Conservation (phyloP, 2,888 invertebrate genomes). For the Athrips mouffetella region DNA sequence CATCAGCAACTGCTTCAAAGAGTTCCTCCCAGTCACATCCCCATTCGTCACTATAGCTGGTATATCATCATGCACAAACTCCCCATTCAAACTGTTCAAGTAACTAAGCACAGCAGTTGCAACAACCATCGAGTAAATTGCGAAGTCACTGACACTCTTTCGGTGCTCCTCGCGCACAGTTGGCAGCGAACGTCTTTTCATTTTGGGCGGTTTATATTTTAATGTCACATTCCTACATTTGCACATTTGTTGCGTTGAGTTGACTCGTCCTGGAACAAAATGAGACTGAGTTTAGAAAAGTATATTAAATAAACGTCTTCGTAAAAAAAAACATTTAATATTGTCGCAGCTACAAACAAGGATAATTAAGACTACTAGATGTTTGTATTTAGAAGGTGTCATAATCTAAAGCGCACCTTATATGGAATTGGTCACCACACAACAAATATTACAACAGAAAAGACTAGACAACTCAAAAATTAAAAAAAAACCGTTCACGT, state of each 20-base stretch:
- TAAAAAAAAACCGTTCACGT: too few species aligned
- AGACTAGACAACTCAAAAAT: too few species aligned
- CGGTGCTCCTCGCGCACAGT: slow-evolving; percentile 58
- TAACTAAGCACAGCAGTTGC: slow-evolving; percentile 84
- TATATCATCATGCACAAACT: slow-evolving; percentile 93
- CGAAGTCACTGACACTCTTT: slow-evolving; percentile 62
- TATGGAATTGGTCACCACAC: too few species aligned
- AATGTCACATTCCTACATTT: slow-evolving; percentile 66
- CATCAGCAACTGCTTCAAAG: slow-evolving; percentile 81
- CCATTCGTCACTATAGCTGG: slow-evolving; percentile 89
- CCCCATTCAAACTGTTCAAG: slow-evolving; percentile 85
- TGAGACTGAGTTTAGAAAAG: background rate
- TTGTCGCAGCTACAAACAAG: too few species aligned
- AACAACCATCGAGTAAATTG: slow-evolving; percentile 81
- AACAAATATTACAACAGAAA: too few species aligned
- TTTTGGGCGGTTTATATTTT: slow-evolving; percentile 53
- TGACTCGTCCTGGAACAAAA: slow-evolving; percentile 49
- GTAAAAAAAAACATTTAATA: too few species aligned
- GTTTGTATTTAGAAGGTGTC: too few species aligned
- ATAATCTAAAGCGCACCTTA: too few species aligned
- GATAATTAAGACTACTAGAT: too few species aligned
- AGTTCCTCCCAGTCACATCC: slow-evolving; percentile 85
- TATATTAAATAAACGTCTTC: too few species aligned
- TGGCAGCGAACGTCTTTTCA: slow-evolving; percentile 68
- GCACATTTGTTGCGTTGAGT: slow-evolving; percentile 57